Evolutionary conservation across 2,888 invertebrate species (phyloP), one percentile per base, ranked within the genome.

Genomic region (Penaeus monodon): DNA sequence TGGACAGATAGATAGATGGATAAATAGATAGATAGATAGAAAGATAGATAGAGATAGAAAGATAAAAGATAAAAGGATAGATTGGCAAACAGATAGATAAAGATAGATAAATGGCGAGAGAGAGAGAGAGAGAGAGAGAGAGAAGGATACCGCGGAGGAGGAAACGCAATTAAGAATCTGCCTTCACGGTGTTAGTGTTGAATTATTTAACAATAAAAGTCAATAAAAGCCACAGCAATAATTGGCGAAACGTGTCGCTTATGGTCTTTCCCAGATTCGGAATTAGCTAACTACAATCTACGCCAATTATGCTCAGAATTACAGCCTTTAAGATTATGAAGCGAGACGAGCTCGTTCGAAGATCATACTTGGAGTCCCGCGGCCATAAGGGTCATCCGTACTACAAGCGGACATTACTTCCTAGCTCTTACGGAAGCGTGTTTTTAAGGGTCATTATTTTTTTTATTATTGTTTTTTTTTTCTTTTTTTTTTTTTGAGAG

Each of bases 321-420:
- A 86, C 86, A 86, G 78, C 82, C 86, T 82, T 82, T 86, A 86
- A 86, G 86, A 86, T 86, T 86, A 86, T 86, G 86, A 86, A 86
- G 86, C 78, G 73, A 70, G 86, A 86, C 86, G 78, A 82, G 86
- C 81, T 82, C 77, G 82, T 86, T 78, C 81, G 17, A 86, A 74
- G 81, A 76, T 65, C 49, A 70, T 57, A 68, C 65, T 65, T 80
- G 73, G 38, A 73, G 80, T 63, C 64, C 64, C 64, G n/a, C 24
- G 63, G 24, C 68, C 27, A 74, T 74, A 80, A 80, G 85, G 80
- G 85, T 79, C 84, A 84, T 84, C 78, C 78, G 68, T 77, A 79
- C 79, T 57, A 57, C 57, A 57, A 57, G 57, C 68, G 66, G 66
- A 68, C 84, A 57, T 84, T 78, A 84, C 84, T 64, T 70, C 78